Evolutionary conservation across 2,797 vertebrate genomes (phyloP), one percentile per base, ranked within the genome.

Genomic region (Myotis vivesi): DNA sequence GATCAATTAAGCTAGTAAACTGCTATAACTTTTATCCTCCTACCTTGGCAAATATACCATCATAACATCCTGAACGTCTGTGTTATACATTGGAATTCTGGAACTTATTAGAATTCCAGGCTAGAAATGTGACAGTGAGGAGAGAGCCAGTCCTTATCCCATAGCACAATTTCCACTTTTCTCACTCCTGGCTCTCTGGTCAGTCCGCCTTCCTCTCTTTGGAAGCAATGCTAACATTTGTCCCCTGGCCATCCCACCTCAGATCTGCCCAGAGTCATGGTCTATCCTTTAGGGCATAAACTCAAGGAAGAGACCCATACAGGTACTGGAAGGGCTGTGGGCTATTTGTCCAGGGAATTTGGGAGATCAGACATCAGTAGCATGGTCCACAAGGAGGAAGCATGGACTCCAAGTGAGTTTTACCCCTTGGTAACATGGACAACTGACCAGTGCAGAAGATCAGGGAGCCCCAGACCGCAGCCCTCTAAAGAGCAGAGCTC

Each of bases 91-190:
- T 75, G 9, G 71, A 89, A 83, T 95, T 82, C 36, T 59, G 13
- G 36, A 86, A 68, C 20, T 84, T 79, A 51, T 30, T 81, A 66
- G 28, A 88, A 72, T 96, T 95, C 41, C 49, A 83, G 16, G 77
- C n/a, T 92, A 73, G 69, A 85, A 68, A 88, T 57, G 6, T 28
- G 82, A 51, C 36, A 15, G 9, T 57, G 22, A 66, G 4, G 2
- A 68, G 10, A 83, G 38, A 86, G 22, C 30, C 36, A 77, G 17
- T 2, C 25, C 13, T 87, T 44, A 76, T 8, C 20, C 30, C 20
- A 1, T 41, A 8, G 5, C 8, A 64, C 22, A 46, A 8, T 64
- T 77, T 72, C 33, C 17, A 59, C 44, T 79, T 83, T 94, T 89
- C 51, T 51, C 25, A 64, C 5, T 15, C 4, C 10, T 25, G 30